Conservation (phyloP, 2,797 vertebrate species). For the Sebastes matsubarae region DNA sequence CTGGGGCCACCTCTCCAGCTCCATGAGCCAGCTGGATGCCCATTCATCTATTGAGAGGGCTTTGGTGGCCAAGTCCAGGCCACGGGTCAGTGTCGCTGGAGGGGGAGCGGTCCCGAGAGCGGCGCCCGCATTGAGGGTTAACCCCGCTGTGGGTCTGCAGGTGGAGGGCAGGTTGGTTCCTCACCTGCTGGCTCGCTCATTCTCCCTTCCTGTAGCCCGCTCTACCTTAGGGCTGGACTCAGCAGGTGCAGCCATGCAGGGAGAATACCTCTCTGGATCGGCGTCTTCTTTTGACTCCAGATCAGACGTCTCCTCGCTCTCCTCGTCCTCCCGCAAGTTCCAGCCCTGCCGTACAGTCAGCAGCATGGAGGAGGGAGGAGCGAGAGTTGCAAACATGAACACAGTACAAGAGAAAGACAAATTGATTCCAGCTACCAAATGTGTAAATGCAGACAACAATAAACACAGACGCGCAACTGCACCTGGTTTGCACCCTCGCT, state of each 20-base stretch:
- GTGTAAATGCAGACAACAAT: neutral
- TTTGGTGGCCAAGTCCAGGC: slow-evolving; percentile 13
- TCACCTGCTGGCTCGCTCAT: slow-evolving; percentile 60
- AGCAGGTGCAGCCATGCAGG: slow-evolving; percentile 37
- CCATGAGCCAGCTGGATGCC: slow-evolving; percentile 66
- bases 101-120: slow-evolving; percentile 22
- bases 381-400: neutral
- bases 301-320: slow-evolving; percentile 62
- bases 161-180: slow-evolving; percentile 41
- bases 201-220: slow-evolving; percentile 70
- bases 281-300: slow-evolving; percentile 77
- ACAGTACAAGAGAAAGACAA: slow-evolving; percentile 20
- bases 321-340: slow-evolving; percentile 44
- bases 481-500: neutral
- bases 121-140: slow-evolving; percentile 11
- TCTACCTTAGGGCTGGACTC: slow-evolving; percentile 63
- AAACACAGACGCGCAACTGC: neutral
- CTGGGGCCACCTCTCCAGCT: slow-evolving; percentile 70
- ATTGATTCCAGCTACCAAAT: slow-evolving; percentile 13
- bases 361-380: slow-evolving; percentile 26
- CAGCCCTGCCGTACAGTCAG: slow-evolving; percentile 12
- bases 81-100: slow-evolving; percentile 18
- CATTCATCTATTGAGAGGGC: slow-evolving; percentile 45
- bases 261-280: slow-evolving; percentile 61
- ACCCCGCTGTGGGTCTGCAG: slow-evolving; percentile 20